Evolutionary conservation across 1,140 invertebrate species (phyloP).

Genomic region (Micrasema longulum): DNA sequence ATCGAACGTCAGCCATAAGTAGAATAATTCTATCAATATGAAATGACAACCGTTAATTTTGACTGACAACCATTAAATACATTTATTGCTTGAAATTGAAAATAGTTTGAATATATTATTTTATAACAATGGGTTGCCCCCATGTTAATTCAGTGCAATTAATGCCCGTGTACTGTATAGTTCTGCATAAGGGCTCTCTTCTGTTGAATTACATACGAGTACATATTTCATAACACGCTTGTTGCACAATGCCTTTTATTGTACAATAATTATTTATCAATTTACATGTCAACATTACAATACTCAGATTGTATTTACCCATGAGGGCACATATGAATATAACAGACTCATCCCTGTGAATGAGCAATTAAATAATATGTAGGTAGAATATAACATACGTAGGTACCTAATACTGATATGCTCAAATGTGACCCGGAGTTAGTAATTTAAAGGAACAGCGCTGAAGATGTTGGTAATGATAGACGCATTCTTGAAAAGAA

Average conservation of each 20-base stretch:
- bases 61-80: constrained; percentile 44
- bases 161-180: constrained; percentile 1
- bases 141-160: constrained; percentile 30
- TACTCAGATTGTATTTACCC: not conserved
- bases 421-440: too few species aligned
- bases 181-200: constrained; percentile 18
- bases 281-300: not conserved
- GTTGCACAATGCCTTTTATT: constrained; percentile 5
- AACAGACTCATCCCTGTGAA: too few species aligned
- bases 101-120: constrained; percentile 49
- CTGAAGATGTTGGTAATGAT: too few species aligned
- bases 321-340: too few species aligned
- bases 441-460: too few species aligned
- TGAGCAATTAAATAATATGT: too few species aligned
- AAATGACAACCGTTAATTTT: constrained; percentile 5
- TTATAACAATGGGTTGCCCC: constrained; percentile 41
- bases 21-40: not conserved
- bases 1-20: too few species aligned
- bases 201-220: not conserved
- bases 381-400: too few species aligned
- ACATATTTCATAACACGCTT: not conserved
- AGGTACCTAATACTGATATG: too few species aligned
- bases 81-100: constrained; percentile 35
- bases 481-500: too few species aligned
- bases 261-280: not conserved